These are phyloP conservation scores for Leguminivora glycinivorella DNA, from an alignment of 1,140 invertebrate genomes.

Conservation along the genomic window DNA sequence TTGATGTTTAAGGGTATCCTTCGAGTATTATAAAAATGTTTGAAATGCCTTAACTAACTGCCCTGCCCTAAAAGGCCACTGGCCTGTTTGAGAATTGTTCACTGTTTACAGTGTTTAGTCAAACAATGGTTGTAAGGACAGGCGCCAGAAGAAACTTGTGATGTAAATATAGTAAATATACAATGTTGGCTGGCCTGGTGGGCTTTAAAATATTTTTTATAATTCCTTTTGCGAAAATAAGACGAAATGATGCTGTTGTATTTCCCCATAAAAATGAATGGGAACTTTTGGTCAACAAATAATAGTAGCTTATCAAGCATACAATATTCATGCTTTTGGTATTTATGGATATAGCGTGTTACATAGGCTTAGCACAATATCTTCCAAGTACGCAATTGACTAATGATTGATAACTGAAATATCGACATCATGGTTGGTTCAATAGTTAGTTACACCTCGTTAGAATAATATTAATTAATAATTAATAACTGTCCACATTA, in stretches of 20 bases:
- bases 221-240: not conserved
- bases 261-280: not conserved
- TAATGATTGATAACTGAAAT: not conserved
- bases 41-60: not conserved
- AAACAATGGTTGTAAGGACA: not conserved
- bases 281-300: not conserved
- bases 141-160: not conserved
- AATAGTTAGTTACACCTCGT: not conserved
- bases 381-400: not conserved
- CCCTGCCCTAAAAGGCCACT: not conserved
- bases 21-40: too few species aligned
- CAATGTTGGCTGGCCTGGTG: not conserved
- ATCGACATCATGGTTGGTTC: not conserved
- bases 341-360: constrained; percentile 1
- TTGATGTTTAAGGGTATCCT: not conserved
- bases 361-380: not conserved
- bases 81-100: not conserved
- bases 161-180: not conserved
- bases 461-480: constrained; percentile 15
- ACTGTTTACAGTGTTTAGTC: not conserved
- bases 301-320: not conserved
- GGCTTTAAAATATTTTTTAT: not conserved
- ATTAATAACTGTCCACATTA: constrained; percentile 43
- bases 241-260: not conserved
- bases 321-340: not conserved